Conservation (phyloP, 2,113 vertebrate genomes). For the Phylloscopus whistleri region DNA sequence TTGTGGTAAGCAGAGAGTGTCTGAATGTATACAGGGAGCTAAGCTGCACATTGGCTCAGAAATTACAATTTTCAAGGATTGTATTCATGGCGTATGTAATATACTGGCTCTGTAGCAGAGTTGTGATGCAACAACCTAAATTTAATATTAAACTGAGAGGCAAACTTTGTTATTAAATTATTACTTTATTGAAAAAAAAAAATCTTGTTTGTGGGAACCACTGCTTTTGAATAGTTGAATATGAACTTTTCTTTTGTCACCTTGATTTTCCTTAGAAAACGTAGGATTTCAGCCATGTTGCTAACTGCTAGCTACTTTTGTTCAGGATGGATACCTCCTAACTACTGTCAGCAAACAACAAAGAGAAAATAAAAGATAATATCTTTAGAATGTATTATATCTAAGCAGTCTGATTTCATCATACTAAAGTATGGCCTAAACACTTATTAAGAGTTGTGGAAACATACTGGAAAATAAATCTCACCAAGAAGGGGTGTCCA, state of each 20-base stretch:
- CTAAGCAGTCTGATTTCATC: neutral
- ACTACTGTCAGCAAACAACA: neutral
- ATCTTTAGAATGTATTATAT: neutral
- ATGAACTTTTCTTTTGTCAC: neutral
- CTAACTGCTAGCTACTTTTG: neutral
- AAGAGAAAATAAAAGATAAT: neutral
- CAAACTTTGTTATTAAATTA: neutral
- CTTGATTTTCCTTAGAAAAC: neutral
- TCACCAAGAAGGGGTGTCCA: neutral
- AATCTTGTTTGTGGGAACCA: neutral
- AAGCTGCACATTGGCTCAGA: neutral
- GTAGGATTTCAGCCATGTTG: neutral
- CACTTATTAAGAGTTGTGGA: neutral
- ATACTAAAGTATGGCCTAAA: neutral
- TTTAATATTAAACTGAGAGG: neutral
- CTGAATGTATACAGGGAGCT: neutral
- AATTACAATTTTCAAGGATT: neutral
- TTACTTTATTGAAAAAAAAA: neutral
- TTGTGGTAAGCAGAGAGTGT: neutral
- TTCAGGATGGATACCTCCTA: neutral
- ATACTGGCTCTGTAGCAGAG: neutral
- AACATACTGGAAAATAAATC: neutral
- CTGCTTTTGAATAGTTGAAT: neutral
- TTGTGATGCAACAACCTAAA: neutral
- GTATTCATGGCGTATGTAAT: fast-evolving